Percentiles rank a stretch among this genome's conserved stretches.
Conservation (phyloP, 2,113 vertebrate genomes). For the Cygnus buccinator region DNA sequence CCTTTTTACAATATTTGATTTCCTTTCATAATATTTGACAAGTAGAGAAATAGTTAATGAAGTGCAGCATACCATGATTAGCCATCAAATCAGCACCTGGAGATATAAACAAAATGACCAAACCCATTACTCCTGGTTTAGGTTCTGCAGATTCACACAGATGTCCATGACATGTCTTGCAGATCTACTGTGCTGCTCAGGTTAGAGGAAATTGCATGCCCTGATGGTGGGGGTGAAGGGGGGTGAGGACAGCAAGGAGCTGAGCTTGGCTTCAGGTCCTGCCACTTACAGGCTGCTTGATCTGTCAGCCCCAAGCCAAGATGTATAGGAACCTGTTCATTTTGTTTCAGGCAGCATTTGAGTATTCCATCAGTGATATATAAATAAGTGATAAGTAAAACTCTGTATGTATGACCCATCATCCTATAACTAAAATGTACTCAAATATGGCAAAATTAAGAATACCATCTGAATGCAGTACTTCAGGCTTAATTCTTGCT, state of each 20-base stretch:
- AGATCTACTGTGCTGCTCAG: background rate
- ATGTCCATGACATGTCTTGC: fast-evolving
- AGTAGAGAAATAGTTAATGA: background rate
- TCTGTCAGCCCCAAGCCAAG: background rate
- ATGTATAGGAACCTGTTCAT: background rate
- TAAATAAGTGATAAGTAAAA: background rate
- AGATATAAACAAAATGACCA: background rate
- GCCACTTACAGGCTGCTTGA: background rate
- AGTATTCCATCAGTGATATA: background rate
- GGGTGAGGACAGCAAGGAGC: background rate
- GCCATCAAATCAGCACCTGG: background rate
- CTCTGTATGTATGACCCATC: background rate
- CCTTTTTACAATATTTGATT: background rate
- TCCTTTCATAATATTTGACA: background rate
- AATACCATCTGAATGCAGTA: background rate
- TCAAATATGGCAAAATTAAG: background rate
- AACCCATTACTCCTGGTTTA: background rate
- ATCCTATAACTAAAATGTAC: background rate
- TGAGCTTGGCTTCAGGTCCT: background rate
- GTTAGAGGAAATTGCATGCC: background rate
- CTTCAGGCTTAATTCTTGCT: background rate
- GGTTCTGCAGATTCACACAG: background rate
- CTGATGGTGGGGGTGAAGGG: background rate
- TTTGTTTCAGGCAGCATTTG: background rate
- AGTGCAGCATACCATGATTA: background rate